Percentiles rank a stretch among this genome's conserved stretches.
These are phyloP conservation scores for Lasioglossum oenotherae DNA, from an alignment of 2,888 invertebrate genomes.

Conservation along the genomic window DNA sequence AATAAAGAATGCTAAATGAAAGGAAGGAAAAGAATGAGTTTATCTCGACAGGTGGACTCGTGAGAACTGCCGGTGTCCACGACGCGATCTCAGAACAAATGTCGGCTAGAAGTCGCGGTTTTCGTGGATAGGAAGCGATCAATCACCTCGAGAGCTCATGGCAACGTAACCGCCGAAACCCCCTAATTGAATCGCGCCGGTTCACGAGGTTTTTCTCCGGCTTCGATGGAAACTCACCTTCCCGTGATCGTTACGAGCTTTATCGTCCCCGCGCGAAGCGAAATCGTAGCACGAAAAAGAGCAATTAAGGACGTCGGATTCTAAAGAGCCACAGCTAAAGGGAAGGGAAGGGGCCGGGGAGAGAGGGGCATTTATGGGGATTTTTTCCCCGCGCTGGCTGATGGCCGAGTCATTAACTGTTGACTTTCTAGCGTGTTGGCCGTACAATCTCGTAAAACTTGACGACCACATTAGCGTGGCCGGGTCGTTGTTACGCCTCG, in stretches of 20 bases:
- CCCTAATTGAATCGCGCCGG: background rate
- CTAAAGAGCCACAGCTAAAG: background rate
- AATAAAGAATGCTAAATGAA: background rate
- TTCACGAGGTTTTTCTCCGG: background rate
- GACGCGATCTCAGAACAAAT: background rate
- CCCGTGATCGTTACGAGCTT: slow-evolving; percentile 16
- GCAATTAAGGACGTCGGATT: slow-evolving; percentile 48
- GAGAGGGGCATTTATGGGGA: slow-evolving; percentile 24
- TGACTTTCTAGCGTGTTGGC: slow-evolving; percentile 45
- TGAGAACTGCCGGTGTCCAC: background rate
- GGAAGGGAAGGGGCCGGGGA: background rate
- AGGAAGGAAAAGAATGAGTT: background rate
- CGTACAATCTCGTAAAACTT: slow-evolving; percentile 51
- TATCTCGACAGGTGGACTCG: background rate
- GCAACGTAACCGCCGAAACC: background rate
- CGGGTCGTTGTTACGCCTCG: slow-evolving; percentile 29
- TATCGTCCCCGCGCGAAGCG: background rate
- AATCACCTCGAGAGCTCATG: background rate
- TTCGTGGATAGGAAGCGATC: background rate
- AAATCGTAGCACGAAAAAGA: slow-evolving; percentile 35
- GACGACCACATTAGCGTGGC: slow-evolving; percentile 52
- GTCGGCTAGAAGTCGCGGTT: background rate
- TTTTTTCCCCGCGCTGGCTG: slow-evolving; percentile 21
- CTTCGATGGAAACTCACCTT: background rate
- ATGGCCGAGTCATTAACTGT: slow-evolving; percentile 33